phyloP scores from a whole-genome alignment of 1,140 invertebrate genomes.

The Heliconius eleuchia region DNA sequence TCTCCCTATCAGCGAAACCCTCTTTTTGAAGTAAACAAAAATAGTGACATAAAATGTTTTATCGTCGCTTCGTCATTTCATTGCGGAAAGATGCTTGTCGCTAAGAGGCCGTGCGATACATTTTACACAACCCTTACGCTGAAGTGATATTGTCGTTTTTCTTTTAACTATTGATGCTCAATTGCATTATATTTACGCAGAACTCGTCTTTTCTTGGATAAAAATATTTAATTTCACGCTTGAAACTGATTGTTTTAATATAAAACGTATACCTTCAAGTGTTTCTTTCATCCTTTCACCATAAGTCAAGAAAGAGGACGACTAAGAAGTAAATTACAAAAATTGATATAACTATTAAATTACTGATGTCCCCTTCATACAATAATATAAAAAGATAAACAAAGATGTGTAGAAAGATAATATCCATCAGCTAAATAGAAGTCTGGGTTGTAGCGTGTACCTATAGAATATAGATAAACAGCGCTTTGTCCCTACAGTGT shows the following conservation, averaged over 20 bases:
- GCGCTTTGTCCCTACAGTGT: slow-evolving; percentile 51
- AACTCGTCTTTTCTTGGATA: neutral
- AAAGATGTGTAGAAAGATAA: slow-evolving; percentile 32
- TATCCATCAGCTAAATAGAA: slow-evolving; percentile 44
- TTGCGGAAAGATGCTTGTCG: slow-evolving; percentile 37
- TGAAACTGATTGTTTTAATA: neutral
- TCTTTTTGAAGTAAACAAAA: slow-evolving; percentile 67
- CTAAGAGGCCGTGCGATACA: slow-evolving; percentile 20
- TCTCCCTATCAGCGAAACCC: slow-evolving; percentile 55
- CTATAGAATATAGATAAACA: slow-evolving; percentile 38
- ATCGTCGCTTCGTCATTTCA: slow-evolving; percentile 46
- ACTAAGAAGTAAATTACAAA: neutral
- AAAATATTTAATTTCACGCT: neutral
- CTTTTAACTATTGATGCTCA: slow-evolving; percentile 10
- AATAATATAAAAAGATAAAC: slow-evolving; percentile 1
- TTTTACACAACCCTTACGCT: slow-evolving; percentile 19
- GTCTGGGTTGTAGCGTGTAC: slow-evolving; percentile 30
- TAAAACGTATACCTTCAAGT: neutral
- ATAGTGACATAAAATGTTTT: slow-evolving; percentile 72
- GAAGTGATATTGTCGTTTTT: slow-evolving; percentile 26
- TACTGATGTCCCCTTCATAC: neutral
- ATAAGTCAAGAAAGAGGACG: neutral
- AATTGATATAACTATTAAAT: neutral
- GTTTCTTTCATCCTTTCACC: neutral
- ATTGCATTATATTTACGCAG: neutral